These are phyloP conservation scores for Hormaphis cornu DNA, from an alignment of 1,140 invertebrate species.

Conservation along the genomic window DNA sequence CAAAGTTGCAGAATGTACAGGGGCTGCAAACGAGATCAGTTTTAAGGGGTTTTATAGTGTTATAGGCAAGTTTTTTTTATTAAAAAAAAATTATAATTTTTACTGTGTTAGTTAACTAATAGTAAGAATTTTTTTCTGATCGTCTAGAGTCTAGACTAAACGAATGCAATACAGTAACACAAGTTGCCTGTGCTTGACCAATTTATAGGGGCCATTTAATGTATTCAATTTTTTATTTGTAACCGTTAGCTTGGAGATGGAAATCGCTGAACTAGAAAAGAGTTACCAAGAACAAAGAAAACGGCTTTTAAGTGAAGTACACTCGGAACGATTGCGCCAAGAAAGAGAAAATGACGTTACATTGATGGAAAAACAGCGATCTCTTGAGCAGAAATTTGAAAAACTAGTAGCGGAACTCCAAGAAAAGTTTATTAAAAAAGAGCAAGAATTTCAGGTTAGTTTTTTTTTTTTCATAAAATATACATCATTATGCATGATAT, in stretches of 20 bases:
- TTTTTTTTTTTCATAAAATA: too few species aligned
- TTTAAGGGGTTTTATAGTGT: too few species aligned
- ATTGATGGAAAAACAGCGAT: conserved; percentile 34
- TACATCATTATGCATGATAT: too few species aligned
- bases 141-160: too few species aligned
- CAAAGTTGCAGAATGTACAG: too few species aligned
- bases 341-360: conserved; percentile 39
- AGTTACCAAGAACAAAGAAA: conserved; percentile 47
- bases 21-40: too few species aligned
- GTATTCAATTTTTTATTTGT: background rate
- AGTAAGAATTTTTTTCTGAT: too few species aligned
- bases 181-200: too few species aligned
- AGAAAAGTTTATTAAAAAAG: conserved; percentile 31
- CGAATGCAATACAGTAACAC: too few species aligned
- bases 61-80: too few species aligned
- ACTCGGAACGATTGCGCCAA: conserved; percentile 44
- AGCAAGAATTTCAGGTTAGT: conserved; percentile 34
- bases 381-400: conserved; percentile 35
- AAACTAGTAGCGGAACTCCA: conserved; percentile 35
- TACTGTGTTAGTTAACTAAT: too few species aligned
- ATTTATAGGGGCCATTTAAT: background rate
- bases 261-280: conserved; percentile 48
- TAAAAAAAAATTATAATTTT: too few species aligned
- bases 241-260: conserved; percentile 45
- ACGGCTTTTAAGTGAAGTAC: conserved; percentile 46